phyloP scores from a whole-genome alignment of 2,113 vertebrate genomes.

The Strix aluco region DNA sequence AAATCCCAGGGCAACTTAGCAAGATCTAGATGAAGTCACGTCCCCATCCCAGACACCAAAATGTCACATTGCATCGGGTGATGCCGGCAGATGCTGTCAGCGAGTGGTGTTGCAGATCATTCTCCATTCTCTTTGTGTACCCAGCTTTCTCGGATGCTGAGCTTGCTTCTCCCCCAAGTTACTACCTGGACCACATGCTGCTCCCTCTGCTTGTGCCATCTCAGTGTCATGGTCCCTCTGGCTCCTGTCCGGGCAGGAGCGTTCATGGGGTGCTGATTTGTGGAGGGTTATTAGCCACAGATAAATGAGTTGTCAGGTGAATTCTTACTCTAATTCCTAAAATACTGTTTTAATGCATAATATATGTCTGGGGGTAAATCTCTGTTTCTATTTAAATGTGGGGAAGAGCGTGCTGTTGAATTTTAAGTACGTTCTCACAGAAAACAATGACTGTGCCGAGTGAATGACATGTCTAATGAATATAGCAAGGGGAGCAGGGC shows the following conservation, averaged over 20 bases:
- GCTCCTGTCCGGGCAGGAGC: background rate
- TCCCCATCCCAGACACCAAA: slow-evolving; percentile 32
- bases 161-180: background rate
- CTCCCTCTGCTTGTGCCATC: background rate
- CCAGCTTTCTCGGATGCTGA: background rate
- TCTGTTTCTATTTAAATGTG: background rate
- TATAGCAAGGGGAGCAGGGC: background rate
- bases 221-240: background rate
- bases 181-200: background rate
- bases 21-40: background rate
- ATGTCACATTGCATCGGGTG: background rate
- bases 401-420: background rate
- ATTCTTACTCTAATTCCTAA: background rate
- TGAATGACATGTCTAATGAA: background rate
- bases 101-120: background rate
- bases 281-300: background rate
- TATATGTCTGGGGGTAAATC: background rate
- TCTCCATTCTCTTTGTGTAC: slow-evolving; percentile 31
- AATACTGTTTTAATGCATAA: background rate
- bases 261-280: background rate
- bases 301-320: slow-evolving; percentile 21
- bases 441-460: background rate
- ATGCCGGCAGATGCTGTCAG: slow-evolving; percentile 2
- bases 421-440: background rate
- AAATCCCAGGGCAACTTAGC: slow-evolving; percentile 19